Base-by-base conservation (phyloP, 1,140 invertebrate species). In the Drosophila teissieri region DNA sequence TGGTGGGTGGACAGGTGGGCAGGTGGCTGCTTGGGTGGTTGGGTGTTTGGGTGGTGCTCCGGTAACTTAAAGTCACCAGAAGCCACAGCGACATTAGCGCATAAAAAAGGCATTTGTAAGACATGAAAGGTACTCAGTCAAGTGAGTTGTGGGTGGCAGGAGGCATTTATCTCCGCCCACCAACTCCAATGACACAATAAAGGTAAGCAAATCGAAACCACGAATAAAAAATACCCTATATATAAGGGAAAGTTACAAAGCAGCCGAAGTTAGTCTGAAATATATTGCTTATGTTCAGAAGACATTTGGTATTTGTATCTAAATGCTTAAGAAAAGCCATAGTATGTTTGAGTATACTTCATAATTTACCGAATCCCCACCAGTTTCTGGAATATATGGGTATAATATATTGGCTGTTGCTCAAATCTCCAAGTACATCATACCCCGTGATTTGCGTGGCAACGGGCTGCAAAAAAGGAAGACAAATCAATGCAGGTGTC, bases 401-500 rank as follows among this genome's bases (percentile, higher is more conserved):
- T 8, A n/a, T 6, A 40, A 40, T 24, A 46, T 24, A 2, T 54
- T 11, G 12, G 24, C 17, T 57, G 10, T 22, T 12, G 10, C 15
- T 40, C 1, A 3, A 8, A 1, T 10, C 3, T 1, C 2, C 3
- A 4, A 2, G 53, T 12, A 44, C 53, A 63, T 15, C 60, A 42
- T 44, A 34, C 15, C 45, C 61, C 14, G 37, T 1, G 17, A 31
- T 11, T 40, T 40, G 36, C 12, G 46, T 40, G 40, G 44, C 46
- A 53, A 69, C 27, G 22, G 40, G 31, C 31, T 64, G 42, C 19
- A 77, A 77, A 61, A 80, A 65, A 77, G 62, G 69, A 90, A 89
- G 84, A 89, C 84, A 89, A 89, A 89, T 89, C 84, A 89, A 89
- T 89, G 84, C 84, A 89, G 84, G 84, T 89, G 84, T 89, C 84